Evolutionary conservation across 2,888 invertebrate species (phyloP).

Genomic region (Augiades crinisus): DNA sequence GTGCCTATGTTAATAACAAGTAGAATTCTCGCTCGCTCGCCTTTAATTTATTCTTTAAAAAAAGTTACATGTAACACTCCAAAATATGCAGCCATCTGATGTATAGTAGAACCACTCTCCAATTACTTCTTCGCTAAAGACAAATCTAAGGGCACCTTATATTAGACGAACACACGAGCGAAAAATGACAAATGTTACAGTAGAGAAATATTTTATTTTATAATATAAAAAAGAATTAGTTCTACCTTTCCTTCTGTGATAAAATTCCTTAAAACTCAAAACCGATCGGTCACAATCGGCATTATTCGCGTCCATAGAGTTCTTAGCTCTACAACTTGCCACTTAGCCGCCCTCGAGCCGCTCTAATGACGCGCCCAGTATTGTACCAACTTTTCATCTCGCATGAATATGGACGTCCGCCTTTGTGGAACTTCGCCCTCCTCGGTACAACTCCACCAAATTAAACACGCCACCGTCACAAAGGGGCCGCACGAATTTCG

Average conservation of each 20-base stretch:
- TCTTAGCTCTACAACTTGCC: constrained; percentile 51
- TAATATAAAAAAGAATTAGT: no score
- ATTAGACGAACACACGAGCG: no score
- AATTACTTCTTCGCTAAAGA: no score
- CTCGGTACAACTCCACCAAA: constrained; percentile 29
- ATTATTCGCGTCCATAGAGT: constrained; percentile 18
- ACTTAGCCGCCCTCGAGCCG: constrained; percentile 45
- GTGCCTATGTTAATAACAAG: no score
- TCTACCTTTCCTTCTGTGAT: neutral
- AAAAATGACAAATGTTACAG: no score
- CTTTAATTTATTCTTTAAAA: no score
- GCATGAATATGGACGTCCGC: constrained; percentile 54
- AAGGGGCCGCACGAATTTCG: constrained; percentile 17
- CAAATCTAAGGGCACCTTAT: no score
- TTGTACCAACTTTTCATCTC: constrained; percentile 62
- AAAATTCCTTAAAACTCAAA: neutral
- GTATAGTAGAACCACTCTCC: no score
- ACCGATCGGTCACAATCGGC: constrained; percentile 21
- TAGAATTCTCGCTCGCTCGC: no score
- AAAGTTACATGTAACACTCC: no score
- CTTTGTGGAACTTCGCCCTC: constrained; percentile 45
- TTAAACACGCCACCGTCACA: constrained; percentile 25
- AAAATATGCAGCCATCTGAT: no score
- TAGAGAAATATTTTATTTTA: no score
- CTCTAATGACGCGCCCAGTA: constrained; percentile 56